Conservation (phyloP, 2,113 vertebrate genomes). For the Hypanus sabinus region DNA sequence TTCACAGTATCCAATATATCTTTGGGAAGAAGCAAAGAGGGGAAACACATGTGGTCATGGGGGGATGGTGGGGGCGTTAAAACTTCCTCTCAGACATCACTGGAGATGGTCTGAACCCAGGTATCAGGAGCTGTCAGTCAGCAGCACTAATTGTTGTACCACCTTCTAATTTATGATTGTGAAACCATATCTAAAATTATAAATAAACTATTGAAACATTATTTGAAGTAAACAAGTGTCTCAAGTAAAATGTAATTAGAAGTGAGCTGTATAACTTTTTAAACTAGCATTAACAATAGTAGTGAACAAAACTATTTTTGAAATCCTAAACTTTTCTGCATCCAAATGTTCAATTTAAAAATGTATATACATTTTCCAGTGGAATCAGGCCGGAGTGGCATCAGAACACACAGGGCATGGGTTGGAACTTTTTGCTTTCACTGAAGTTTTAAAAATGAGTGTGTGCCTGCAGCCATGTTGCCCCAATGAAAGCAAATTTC, state of each 20-base stretch:
- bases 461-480: neutral
- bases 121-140: too few relatives aligned
- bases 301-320: neutral
- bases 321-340: neutral
- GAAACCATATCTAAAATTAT: neutral
- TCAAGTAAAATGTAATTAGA: neutral
- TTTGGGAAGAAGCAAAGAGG: too few relatives aligned
- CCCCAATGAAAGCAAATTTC: neutral
- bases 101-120: too few relatives aligned
- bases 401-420: too few relatives aligned
- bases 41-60: too few relatives aligned
- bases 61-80: too few relatives aligned
- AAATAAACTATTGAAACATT: neutral
- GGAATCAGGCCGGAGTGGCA: neutral
- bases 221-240: neutral
- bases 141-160: too few relatives aligned
- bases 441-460: neutral
- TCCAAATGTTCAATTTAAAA: neutral
- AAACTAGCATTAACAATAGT: neutral
- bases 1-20: too few relatives aligned
- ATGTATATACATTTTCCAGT: too few relatives aligned
- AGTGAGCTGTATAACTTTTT: neutral
- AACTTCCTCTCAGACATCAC: too few relatives aligned
- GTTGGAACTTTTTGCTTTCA: neutral
- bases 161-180: neutral